Evolutionary conservation across 2,888 invertebrate species (phyloP).

Genomic region (Zygaena filipendulae): DNA sequence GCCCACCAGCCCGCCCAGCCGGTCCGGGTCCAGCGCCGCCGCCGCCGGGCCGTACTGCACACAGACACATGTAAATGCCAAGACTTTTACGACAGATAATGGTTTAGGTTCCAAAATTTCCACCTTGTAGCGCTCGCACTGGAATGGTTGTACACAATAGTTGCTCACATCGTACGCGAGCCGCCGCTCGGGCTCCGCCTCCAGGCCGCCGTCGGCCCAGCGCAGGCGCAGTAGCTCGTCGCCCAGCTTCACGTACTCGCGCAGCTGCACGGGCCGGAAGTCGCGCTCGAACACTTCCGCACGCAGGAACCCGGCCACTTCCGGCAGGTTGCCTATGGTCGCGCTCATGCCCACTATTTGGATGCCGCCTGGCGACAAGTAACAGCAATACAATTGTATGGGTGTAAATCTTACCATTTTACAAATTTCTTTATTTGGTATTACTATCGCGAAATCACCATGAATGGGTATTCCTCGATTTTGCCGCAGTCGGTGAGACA

Average conservation of each 20-base stretch:
- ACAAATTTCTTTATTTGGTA: too few species aligned
- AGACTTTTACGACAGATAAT: too few species aligned
- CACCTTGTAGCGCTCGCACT: too few species aligned
- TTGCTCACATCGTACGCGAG: conserved; percentile 37
- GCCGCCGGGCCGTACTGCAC: conserved; percentile 72
- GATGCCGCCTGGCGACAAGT: conserved; percentile 50
- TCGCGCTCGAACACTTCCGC: conserved; percentile 85
- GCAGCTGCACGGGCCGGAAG: conserved; percentile 90
- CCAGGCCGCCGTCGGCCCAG: conserved; percentile 30
- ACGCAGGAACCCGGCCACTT: conserved; percentile 82
- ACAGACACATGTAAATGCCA: too few species aligned
- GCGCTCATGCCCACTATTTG: conserved; percentile 98
- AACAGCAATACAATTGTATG: background rate
- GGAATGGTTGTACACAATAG: too few species aligned
- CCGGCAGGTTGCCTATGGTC: conserved; percentile 90
- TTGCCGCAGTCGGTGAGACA: too few species aligned
- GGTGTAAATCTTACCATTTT: too few species aligned
- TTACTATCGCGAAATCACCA: too few species aligned
- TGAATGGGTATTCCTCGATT: too few species aligned
- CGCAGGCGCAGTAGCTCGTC: conserved; percentile 41
- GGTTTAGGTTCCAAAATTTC: too few species aligned
- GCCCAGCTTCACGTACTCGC: conserved; percentile 85
- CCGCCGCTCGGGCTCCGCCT: conserved; percentile 33
- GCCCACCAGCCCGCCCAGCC: conserved; percentile 79
- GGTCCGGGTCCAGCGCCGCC: conserved; percentile 78